A percentile compares a stretch with the other conserved stretches of the same genome.
Conservation (phyloP, 2,888 invertebrate genomes). For the Pegoplata infirma region DNA sequence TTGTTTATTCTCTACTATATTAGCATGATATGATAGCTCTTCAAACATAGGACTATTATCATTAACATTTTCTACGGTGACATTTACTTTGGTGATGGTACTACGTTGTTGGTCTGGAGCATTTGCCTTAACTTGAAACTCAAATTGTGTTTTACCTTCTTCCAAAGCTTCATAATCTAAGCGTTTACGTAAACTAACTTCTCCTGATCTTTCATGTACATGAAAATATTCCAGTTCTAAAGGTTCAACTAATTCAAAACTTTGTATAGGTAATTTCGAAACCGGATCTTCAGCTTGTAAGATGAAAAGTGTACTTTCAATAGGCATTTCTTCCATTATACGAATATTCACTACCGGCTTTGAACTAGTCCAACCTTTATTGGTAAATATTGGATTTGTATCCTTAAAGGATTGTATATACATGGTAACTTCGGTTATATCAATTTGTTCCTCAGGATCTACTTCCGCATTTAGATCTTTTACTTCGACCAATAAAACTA, state of each 20-base stretch:
- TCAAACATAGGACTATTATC: constrained; percentile 88
- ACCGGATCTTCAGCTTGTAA: constrained; percentile 85
- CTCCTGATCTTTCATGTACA: constrained; percentile 84
- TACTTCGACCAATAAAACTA: constrained; percentile 86
- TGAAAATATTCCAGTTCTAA: constrained; percentile 80
- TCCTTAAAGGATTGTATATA: constrained; percentile 89
- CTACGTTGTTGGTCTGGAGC: constrained; percentile 78
- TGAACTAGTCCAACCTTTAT: constrained; percentile 85
- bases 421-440: constrained; percentile 84
- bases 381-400: constrained; percentile 86
- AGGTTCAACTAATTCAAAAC: constrained; percentile 81
- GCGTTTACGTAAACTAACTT: constrained; percentile 85
- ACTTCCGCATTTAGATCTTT: constrained; percentile 85
- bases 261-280: constrained; percentile 82
- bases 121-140: constrained; percentile 80
- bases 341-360: constrained; percentile 83
- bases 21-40: constrained; percentile 84
- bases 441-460: constrained; percentile 82
- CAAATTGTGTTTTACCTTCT: constrained; percentile 72
- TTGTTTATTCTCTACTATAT: constrained; percentile 84
- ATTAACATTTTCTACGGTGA: constrained; percentile 86
- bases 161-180: constrained; percentile 88
- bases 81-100: constrained; percentile 83
- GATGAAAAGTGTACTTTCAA: constrained; percentile 85
- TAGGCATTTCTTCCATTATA: constrained; percentile 87